Base-by-base conservation (phyloP, 2,113 vertebrate species). In the Tragelaphus strepsiceros region DNA sequence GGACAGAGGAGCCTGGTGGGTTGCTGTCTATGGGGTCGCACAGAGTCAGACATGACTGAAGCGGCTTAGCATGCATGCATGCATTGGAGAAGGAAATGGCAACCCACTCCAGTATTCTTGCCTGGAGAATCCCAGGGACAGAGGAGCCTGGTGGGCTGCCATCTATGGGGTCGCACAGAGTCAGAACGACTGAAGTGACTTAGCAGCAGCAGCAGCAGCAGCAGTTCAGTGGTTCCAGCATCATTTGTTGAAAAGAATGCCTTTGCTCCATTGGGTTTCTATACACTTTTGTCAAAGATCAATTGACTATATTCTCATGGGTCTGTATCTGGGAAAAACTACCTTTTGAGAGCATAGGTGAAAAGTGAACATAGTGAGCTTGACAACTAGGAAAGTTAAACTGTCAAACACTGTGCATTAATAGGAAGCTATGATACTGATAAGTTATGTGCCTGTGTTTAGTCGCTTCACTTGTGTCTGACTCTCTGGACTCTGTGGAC, bases 121-220 rank as follows among this genome's bases (percentile, higher is more conserved):
- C 58, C 58, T 59, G 24, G 24, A 59, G 58, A 59, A 59, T 59
- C 24, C 58, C 24, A 28, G 2, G 58, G 58, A 59, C 11, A 6
- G 58, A 13, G 58, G 11, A 28, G 58, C 58, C 58, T 28, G 58
- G 58, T 59, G 5, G 58, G 58, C 58, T 59, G 58, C 58, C 11
- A 0, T 28, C 58, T 26, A 28, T 28, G 24, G 11, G 11, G 9
- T 59, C 1, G 0, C 24, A 59, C 58, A 59, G 24, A 59, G 58
- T 59, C 58, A 13, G 24, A 59, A 59, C 0, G 2, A 59, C 58
- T 13, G 24, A 59, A 59, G 4, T 0, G 24, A 26, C 58, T 26
- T 59, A 5, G 43, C 43, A 22, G 56, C n/a, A n/a, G n/a, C 56
- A 28, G 24, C 58, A 12, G 58, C 10, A 59, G 58, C 58, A 59